Base-by-base conservation (phyloP, 2,888 invertebrate genomes). In the Agriopis leucophaearia region DNA sequence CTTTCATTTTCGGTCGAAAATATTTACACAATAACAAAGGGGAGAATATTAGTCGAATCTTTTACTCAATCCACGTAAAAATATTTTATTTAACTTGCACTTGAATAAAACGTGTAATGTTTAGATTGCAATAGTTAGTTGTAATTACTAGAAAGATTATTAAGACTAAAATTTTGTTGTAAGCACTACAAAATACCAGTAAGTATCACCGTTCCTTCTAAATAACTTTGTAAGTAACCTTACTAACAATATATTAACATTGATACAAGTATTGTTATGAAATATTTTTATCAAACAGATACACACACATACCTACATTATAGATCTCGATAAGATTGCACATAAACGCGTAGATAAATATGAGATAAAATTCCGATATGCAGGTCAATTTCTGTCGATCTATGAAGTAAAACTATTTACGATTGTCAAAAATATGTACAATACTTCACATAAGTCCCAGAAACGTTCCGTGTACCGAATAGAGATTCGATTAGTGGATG, bases 401-500 rank as follows among this genome's bases (percentile, higher is more conserved):
- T 7, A 27, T 10, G 18, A 16, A 15, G n/a, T 5, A 13, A 42
- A 13, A 0, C 10, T 27, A 1, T 35, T 13, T 35, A 35, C 44
- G 40, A 40, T 58, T 58, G 36, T 64, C 35, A 13, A 15, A 51
- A 42, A 9, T 7, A 51, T 47, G 45, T 42, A 36, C 42, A 42
- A 35, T 44, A 54, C 63, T 61, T 52, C 35, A 59, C 57, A 50
- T 59, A 74, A 69, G 66, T 73, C 50, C 63, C 64, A 44, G 72
- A 60, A 72, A 78, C 73, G 70, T 71, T 75, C 73, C 77, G 73
- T 74, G 78, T 77, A 75, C 80, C 77, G 76, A 83, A 85, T 85
- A 78, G 81, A 81, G 81, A 87, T 88, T 87, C 85, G 84, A 88
- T 88, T 88, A 88, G 81, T 84, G 78, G 81, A 80, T 84, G 81